Conservation (phyloP, 2,797 vertebrate species). For the Labroides dimidiatus region DNA sequence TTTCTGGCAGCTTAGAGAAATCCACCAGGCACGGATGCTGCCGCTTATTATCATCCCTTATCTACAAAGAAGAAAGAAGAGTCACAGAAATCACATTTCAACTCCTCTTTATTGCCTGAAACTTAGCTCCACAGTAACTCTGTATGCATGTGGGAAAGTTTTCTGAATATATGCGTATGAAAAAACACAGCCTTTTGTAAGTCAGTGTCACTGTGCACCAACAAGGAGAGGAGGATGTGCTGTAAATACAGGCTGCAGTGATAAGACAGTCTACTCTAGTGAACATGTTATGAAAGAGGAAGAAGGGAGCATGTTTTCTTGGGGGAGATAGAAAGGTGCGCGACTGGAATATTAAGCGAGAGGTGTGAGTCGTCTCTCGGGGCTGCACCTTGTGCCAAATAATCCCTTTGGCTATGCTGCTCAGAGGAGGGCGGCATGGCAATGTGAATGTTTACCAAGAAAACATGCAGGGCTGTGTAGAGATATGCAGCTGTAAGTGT, state of each 20-base stretch:
- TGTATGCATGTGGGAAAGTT: conserved; percentile 15
- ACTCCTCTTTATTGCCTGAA: conserved; percentile 16
- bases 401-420: conserved; percentile 68
- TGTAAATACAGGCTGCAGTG: conserved; percentile 57
- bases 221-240: conserved; percentile 44
- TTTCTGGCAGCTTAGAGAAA: conserved; percentile 97
- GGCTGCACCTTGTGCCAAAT: conserved; percentile 66
- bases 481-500: conserved; percentile 65
- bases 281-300: conserved; percentile 76
- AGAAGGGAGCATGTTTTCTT: conserved; percentile 79
- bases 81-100: conserved; percentile 31
- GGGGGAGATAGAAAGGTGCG: conserved; percentile 59
- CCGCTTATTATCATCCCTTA: conserved; percentile 97
- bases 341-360: conserved; percentile 64
- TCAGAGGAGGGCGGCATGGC: conserved; percentile 60
- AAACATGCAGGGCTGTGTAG: conserved; percentile 78
- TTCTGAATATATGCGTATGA: conserved; percentile 49
- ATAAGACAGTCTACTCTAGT: conserved; percentile 68
- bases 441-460: conserved; percentile 75
- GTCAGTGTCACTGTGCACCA: conserved; percentile 53
- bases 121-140: not conserved
- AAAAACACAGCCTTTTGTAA: conserved; percentile 57
- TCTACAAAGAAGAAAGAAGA: conserved; percentile 80
- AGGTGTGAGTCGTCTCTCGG: conserved; percentile 59
- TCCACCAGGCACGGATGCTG: conserved; percentile 98